Conservation (phyloP, 2,888 invertebrate genomes). For the Apeira syringaria region DNA sequence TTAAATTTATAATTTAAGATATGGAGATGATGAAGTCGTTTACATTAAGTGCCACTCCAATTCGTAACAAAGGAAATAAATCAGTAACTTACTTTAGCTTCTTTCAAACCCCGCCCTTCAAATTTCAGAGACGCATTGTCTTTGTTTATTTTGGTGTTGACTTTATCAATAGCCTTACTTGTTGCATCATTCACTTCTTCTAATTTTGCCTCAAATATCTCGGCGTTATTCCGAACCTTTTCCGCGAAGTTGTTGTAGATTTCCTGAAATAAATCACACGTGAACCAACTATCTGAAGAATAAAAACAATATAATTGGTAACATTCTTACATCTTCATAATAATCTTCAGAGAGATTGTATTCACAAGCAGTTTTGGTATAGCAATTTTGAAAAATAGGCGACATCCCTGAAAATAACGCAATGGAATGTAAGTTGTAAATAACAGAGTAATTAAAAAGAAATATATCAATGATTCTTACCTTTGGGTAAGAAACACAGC, state of each 20-base stretch:
- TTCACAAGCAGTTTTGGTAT: conserved; percentile 39
- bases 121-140: conserved; percentile 58
- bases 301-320: not conserved
- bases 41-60: too few species aligned
- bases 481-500: conserved; percentile 82
- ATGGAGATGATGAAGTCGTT: too few species aligned
- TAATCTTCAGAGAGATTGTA: conserved; percentile 50
- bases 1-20: too few species aligned
- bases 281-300: not conserved
- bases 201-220: conserved; percentile 61
- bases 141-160: conserved; percentile 50
- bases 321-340: conserved; percentile 60
- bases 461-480: conserved; percentile 53
- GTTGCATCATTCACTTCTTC: conserved; percentile 47
- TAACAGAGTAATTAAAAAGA: too few species aligned
- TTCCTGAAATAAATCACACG: conserved; percentile 44
- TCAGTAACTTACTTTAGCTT: conserved; percentile 50
- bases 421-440: too few species aligned
- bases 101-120: conserved; percentile 49
- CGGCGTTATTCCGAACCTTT: conserved; percentile 67
- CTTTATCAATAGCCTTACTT: conserved; percentile 51
- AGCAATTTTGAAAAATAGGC: conserved; percentile 70
- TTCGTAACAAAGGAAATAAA: too few species aligned
- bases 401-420: conserved; percentile 69
- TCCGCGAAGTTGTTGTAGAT: conserved; percentile 72